Base-by-base conservation (phyloP, 2,888 invertebrate genomes). In the Metalampra italica region DNA sequence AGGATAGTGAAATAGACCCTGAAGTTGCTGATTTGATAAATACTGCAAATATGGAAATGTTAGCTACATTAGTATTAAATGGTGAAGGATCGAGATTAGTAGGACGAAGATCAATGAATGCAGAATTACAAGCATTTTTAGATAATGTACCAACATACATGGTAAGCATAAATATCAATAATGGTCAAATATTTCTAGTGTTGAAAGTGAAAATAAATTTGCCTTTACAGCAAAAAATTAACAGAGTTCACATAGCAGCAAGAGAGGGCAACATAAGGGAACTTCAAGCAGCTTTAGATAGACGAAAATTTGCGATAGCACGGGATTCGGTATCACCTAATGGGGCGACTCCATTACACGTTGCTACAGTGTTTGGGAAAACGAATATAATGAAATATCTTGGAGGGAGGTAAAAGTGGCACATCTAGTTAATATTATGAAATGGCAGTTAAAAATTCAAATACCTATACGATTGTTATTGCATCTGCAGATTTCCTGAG, bases 301-400 rank as follows among this genome's bases (percentile, higher is more conserved):
- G 97, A 59, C 93, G 97, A 71, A 96, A 97, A 91, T 95, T 98
- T 74, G 97, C 97, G 0, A 93, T 96, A 53, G 97, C 97, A 14
- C 92, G 95, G 62, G 96, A 98, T 77, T 93, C 94, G 52, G 91
- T 93, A 57, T 95, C 95, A n/a, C 93, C 95, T 0, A 93, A 95
- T 63, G 96, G 96, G 2, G 93, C 96, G 14, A 95, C 96, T 3
- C 96, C 97, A 0, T 87, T 97, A 51, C 97, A 97, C 77, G 94
- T 96, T 9, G 96, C 97, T 0, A 94, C 95, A 0, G 89, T 96
- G 53, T 95, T 95, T 79, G 96, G 96, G 29, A 94, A 95, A 81
- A 94, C 94, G 7, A 94, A 94, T 77, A 92, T 95, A 8, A 92
- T 94, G 34, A 91, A 94, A 64, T 92, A 92, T 71, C 78, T 94